These are phyloP conservation scores for Symphodus melops DNA, from an alignment of 2,113 vertebrate genomes.

Conservation along the genomic window DNA sequence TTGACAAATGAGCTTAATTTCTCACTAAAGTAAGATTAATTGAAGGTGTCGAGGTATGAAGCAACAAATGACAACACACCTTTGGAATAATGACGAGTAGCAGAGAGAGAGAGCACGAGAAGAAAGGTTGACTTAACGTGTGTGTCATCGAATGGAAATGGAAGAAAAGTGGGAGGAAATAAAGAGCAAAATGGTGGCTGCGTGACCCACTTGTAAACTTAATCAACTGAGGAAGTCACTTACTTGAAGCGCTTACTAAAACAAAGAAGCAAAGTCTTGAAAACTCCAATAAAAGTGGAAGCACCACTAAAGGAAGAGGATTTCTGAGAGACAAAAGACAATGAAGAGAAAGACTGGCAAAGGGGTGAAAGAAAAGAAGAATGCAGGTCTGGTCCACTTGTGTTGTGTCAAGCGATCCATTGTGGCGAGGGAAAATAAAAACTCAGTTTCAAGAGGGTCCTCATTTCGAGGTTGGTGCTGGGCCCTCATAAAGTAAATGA, in stretches of 20 bases:
- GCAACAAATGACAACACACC: slow-evolving; percentile 76
- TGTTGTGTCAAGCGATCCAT: no score
- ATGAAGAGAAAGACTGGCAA: slow-evolving; percentile 18
- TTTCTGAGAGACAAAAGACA: slow-evolving; percentile 41
- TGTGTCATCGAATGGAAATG: slow-evolving; percentile 34
- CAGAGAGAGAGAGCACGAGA: slow-evolving; percentile 36
- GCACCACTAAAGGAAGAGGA: slow-evolving; percentile 32
- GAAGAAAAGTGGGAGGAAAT: not conserved
- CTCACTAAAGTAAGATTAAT: slow-evolving; percentile 79
- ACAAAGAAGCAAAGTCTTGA: slow-evolving; percentile 61
- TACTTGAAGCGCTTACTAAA: slow-evolving; percentile 67
- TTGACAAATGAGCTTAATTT: slow-evolving; percentile 81
- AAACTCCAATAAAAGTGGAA: slow-evolving; percentile 68
- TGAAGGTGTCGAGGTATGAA: slow-evolving; percentile 80
- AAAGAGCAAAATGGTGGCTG: slow-evolving; percentile 24
- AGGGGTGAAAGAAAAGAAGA: no score
- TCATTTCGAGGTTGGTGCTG: no score
- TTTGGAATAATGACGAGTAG: slow-evolving; percentile 77
- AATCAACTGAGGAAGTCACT: slow-evolving; percentile 71
- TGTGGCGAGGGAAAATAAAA: no score
- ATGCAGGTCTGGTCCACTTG: no score
- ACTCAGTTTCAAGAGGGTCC: no score
- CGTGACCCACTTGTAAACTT: slow-evolving; percentile 72
- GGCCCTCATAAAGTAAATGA: not conserved
- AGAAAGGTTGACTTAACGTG: slow-evolving; percentile 53